These are phyloP conservation scores for Neocloeon triangulifer DNA, from an alignment of 1,140 invertebrate species.

Conservation along the genomic window DNA sequence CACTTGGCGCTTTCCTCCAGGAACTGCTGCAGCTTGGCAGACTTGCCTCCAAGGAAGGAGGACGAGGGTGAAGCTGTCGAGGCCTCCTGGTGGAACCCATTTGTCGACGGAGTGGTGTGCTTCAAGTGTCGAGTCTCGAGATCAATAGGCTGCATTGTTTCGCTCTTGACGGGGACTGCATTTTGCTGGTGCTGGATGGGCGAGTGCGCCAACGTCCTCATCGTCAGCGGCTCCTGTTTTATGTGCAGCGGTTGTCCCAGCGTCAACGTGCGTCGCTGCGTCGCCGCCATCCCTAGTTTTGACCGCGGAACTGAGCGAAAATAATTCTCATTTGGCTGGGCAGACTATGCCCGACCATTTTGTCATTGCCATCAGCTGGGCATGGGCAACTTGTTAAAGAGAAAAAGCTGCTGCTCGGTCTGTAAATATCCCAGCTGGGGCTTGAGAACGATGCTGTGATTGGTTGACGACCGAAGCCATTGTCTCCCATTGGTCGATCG, in stretches of 20 bases:
- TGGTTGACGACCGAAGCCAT: no score
- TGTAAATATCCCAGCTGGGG: no score
- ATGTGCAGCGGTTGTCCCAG: constrained; percentile 10
- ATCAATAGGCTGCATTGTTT: constrained; percentile 12
- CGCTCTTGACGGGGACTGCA: constrained; percentile 4
- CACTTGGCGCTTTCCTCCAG: not conserved
- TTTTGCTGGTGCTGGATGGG: constrained; percentile 1
- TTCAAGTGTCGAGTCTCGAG: no score
- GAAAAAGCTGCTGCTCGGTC: no score
- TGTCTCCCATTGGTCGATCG: no score
- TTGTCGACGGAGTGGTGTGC: constrained; percentile 12
- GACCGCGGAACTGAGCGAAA: constrained; percentile 9
- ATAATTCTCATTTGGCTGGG: constrained; percentile 10
- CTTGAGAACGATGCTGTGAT: no score
- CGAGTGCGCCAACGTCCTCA: constrained; percentile 9
- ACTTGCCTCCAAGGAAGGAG: constrained; percentile 1
- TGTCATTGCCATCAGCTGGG: constrained; percentile 13
- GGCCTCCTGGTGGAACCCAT: constrained; percentile 15
- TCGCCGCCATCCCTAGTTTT: not conserved
- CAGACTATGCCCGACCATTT: constrained; percentile 12
- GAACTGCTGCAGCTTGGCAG: not conserved
- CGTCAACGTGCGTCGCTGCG: not conserved
- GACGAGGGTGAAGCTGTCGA: constrained; percentile 12
- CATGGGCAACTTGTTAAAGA: constrained; percentile 9
- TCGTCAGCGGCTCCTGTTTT: constrained; percentile 14